phyloP scores from a whole-genome alignment of 2,113 vertebrate species.

The Halichoeres trimaculatus region DNA sequence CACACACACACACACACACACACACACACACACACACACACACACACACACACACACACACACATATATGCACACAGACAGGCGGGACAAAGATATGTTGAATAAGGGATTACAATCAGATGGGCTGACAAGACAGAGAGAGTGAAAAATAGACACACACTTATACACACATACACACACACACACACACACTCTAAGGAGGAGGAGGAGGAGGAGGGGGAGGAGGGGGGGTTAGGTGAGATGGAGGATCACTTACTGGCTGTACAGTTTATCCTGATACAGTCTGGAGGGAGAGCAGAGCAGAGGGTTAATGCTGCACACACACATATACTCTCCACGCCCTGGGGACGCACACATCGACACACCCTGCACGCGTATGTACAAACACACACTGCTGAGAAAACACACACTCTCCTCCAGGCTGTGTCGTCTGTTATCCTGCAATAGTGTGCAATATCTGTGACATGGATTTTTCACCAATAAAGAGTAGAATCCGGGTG shows the following conservation, averaged over 20 bases:
- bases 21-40: constrained; percentile 22
- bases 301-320: constrained; percentile 99
- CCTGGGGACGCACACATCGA: constrained; percentile 99
- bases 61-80: constrained; percentile 33
- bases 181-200: constrained; percentile 63
- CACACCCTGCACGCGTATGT: constrained; percentile 71
- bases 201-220: constrained; percentile 77
- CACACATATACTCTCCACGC: constrained; percentile 94
- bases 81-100: constrained; percentile 50
- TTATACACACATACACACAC: constrained; percentile 35
- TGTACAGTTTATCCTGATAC: constrained; percentile 99
- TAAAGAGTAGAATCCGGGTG: background rate
- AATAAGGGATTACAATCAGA: constrained; percentile 44
- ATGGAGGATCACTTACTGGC: constrained; percentile 99
- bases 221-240: constrained; percentile 85
- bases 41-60: constrained; percentile 22
- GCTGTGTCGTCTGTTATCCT: constrained; percentile 23
- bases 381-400: constrained; percentile 62
- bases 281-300: constrained; percentile 99
- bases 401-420: constrained; percentile 52
- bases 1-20: constrained; percentile 16
- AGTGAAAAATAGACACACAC: constrained; percentile 50
- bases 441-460: constrained; percentile 19
- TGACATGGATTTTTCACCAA: background rate
- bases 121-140: constrained; percentile 45